These are phyloP conservation scores for Pseudochirops corinnae DNA, from an alignment of 2,797 vertebrate genomes.

Conservation along the genomic window DNA sequence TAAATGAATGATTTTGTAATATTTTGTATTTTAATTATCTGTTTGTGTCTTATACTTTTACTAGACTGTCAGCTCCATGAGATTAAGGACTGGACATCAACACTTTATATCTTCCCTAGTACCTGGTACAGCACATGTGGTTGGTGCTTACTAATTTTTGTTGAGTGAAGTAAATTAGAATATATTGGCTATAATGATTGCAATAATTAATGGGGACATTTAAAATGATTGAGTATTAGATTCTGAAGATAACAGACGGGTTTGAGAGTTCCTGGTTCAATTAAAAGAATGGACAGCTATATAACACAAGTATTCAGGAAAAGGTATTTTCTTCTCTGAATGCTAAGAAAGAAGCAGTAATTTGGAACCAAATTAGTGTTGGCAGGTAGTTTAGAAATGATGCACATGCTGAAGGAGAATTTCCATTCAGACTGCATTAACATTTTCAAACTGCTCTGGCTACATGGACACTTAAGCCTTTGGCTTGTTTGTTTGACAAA, in stretches of 20 bases:
- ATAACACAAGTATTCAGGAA: conserved; percentile 4
- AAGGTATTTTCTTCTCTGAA: neutral
- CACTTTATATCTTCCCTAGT: neutral
- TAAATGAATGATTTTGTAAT: neutral
- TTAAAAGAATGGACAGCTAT: neutral
- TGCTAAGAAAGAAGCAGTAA: neutral
- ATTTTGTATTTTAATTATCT: neutral
- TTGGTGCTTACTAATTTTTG: neutral
- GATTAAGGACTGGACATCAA: neutral
- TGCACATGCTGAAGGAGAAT: neutral
- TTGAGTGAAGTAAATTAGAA: neutral
- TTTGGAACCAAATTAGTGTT: conserved; percentile 21
- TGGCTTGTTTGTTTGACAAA: neutral
- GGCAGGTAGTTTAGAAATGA: conserved; percentile 15
- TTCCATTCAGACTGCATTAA: conserved; percentile 1
- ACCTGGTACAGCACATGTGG: neutral
- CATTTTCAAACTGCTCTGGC: conserved; percentile 7
- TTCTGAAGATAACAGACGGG: neutral
- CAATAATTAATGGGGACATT: neutral
- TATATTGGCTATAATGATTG: neutral
- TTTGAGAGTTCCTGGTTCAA: neutral
- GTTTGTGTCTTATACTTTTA: neutral
- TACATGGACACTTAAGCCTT: neutral
- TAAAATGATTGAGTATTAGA: neutral
- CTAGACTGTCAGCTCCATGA: neutral